Base-by-base conservation (phyloP, 2,113 vertebrate genomes). In the Manacus vitellinus region DNA sequence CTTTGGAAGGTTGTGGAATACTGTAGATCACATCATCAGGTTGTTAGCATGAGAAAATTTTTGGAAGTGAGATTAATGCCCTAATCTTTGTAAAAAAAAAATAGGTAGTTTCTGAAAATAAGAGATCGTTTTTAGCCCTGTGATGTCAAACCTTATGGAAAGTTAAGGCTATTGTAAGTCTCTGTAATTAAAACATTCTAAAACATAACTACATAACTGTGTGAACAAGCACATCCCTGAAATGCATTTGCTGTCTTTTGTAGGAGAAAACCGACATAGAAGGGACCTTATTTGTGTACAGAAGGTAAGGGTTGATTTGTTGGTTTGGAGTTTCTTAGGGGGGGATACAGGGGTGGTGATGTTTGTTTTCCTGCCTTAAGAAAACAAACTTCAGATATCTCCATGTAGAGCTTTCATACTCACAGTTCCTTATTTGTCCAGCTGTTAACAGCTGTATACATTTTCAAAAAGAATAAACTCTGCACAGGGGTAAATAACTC, bases 221-320 rank as follows among this genome's bases (percentile, higher is more conserved):
- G 24, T 73, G 74, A 87, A 31, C 10, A 30, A 67, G 17, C 10
- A 5, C 8, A 21, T 52, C 20, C 25, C 54, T 85, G 62, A 92
- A 93, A 27, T 80, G 39, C 58, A 44, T 90, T 72, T 95, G 4
- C 66, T 97, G 7, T 95, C 58, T 94, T 10, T 98, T 97, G 39
- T 91, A 99, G 99, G 99, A 99, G 97, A 99, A 99, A 97, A 99
- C 99, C 0, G 99, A 99, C 90, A 99, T 99, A 94, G 99, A 99
- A 97, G 99, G 99, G 37, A 99, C 99, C 44, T 98, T 99, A 87
- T 99, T 99, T 98, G 99, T 99, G 8, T 99, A 99, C 94, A 96
- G 98, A 92, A 99, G 99, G 99, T 99, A 98, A 98, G 98, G 33
- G 4, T 4, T 61, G 13, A 8, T 10, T 83, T 65, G 37, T 19